Base-by-base conservation (phyloP, 37 sponge, comb jelly and placozoan genomes). In the Axinella damicornis region DNA sequence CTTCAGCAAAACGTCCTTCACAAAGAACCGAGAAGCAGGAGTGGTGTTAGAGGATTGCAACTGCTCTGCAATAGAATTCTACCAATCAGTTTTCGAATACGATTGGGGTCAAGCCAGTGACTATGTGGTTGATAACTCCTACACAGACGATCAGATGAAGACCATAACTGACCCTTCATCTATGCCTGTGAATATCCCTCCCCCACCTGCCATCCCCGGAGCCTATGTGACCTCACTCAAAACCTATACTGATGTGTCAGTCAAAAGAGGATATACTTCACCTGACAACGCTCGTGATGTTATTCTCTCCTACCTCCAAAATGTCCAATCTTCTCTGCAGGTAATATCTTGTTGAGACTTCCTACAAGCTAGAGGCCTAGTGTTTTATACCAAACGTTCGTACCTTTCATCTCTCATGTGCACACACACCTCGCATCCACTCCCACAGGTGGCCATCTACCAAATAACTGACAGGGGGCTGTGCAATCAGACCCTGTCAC, bases 1-100 rank as follows among this genome's bases (percentile, higher is more conserved):
- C 90, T 95, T 88, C 78, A 92, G 91, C 56, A 34, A 90, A 22
- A 95, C 96, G 6, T 92, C 96, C 0, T 95, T 95, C 78, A 83
- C 57, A 33, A 76, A 74, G 90, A 95, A 95, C 82, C 71, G 96
- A 33, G 96, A 95, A 67, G 96, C 96, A 16, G 96, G 96, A n/a
- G 93, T 95, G 36, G 79, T 95, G 15, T 21, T 95, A 31, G 75
- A 71, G 33, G 81, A 76, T 36, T 86, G 85, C 31, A 34, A 62
- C 53, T 87, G 82, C 60, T 37, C 74, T 35, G 83, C 78, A 11
- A 61, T 80, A 14, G 56, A 52, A 41, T 85, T 92, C 59, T 94
- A 90, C 84, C 57, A 80, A 28, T 20, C 36, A 0, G 96, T 92
- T 39, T 95, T 95, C 71, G 87, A 89, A 39, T 70, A 58, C 35